Percentiles rank a stretch among this genome's conserved stretches.
Conservation (phyloP, 1,140 invertebrate genomes). For the Rhyzopertha dominica region DNA sequence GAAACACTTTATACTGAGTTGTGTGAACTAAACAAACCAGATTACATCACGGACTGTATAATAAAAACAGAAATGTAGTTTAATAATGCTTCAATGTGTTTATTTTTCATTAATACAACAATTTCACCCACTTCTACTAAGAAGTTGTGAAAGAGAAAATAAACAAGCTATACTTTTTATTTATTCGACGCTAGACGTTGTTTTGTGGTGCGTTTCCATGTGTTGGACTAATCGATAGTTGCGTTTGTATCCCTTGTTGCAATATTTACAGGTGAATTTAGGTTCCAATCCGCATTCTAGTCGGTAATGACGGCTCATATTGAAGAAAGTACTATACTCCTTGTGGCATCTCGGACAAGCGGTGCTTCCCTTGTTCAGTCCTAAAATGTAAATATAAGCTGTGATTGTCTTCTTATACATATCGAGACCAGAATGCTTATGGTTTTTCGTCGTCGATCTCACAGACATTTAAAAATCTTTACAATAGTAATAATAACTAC, state of each 20-base stretch:
- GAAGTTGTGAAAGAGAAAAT: no score
- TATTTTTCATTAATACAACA: no score
- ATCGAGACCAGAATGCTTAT: slow-evolving; percentile 2
- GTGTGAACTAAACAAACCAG: no score
- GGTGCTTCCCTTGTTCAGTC: slow-evolving; percentile 19
- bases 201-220: not conserved
- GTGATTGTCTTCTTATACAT: slow-evolving; percentile 8
- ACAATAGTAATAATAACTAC: not conserved
- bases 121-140: no score
- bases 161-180: no score
- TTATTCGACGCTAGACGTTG: no score
- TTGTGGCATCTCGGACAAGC: slow-evolving; percentile 53
- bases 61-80: no score
- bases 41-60: no score
- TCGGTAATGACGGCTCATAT: slow-evolving; percentile 49
- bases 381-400: not conserved
- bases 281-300: slow-evolving; percentile 51
- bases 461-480: not conserved
- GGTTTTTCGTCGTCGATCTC: not conserved
- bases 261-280: slow-evolving; percentile 50
- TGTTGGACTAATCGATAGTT: slow-evolving; percentile 46
- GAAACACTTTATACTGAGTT: no score
- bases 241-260: slow-evolving; percentile 52
- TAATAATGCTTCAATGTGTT: no score
- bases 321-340: slow-evolving; percentile 53